Percentiles rank a stretch among this genome's conserved stretches.
Conservation (phyloP, 2,888 invertebrate species). For the Dicranocentrus wangi region DNA sequence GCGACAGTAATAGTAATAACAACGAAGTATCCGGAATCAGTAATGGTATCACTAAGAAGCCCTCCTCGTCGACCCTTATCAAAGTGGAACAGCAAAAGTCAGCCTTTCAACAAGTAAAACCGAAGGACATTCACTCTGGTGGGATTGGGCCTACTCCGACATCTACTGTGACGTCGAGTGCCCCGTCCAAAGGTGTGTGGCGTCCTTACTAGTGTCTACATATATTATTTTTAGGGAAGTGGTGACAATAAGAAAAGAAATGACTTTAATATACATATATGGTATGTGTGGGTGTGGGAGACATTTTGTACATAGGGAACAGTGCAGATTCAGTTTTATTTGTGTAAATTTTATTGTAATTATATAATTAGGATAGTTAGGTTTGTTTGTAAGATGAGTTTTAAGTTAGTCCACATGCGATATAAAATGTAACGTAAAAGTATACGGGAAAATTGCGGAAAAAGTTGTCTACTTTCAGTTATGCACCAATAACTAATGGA, state of each 20-base stretch:
- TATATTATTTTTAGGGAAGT: background rate
- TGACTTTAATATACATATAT: too few species aligned
- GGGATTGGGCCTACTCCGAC: slow-evolving; percentile 64
- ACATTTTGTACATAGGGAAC: background rate
- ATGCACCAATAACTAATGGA: background rate
- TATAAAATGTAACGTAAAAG: too few species aligned
- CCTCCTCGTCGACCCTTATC: background rate
- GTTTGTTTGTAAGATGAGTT: background rate
- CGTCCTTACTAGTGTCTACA: slow-evolving; percentile 69
- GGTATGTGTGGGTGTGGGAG: too few species aligned
- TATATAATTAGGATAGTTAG: background rate
- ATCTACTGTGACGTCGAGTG: slow-evolving; percentile 66
- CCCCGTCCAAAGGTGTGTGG: slow-evolving; percentile 72
- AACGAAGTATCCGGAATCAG: slow-evolving; percentile 6
- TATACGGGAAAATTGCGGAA: background rate
- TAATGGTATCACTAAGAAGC: slow-evolving; percentile 12
- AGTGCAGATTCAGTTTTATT: background rate
- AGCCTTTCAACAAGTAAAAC: slow-evolving; percentile 71
- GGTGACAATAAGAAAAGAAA: background rate
- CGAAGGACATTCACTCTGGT: slow-evolving; percentile 64
- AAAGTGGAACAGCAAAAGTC: slow-evolving; percentile 56
- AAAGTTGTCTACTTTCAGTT: background rate
- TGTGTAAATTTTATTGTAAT: slow-evolving; percentile 11
- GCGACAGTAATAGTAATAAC: slow-evolving; percentile 39
- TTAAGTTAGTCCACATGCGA: background rate